Evolutionary conservation across 2,888 invertebrate genomes (phyloP), one percentile per base, ranked within the genome.

Genomic region (Erebia epiphron): DNA sequence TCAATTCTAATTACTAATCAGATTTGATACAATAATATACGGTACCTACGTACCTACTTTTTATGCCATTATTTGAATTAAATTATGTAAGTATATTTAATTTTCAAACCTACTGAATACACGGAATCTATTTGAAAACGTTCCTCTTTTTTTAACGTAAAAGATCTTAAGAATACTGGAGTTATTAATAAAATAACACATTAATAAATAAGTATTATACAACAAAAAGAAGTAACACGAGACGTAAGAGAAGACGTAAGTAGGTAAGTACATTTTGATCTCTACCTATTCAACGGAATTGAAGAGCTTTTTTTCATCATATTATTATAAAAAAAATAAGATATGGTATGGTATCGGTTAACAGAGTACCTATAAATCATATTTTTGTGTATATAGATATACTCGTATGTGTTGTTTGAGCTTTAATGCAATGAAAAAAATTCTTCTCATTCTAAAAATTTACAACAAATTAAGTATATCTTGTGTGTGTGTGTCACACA

Each of bases 1-100:
- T 87, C 90, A 83, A 84, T 75, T 85, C 87, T 90, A 90, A 80
- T 78, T 81, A 77, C 87, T 83, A 87, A 84, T 77, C 81, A 80
- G 78, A 83, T 63, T 74, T 81, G 76, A 75, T 72, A 79, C 62
- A 76, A 78, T 79, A 75, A 79, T 75, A 78, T 76, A 77, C 69
- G 69, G 74, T 74, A 70, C 72, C 70, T 75, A 75, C 61, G 68
- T 70, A 73, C 70, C 67, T 68, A 70, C 57, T 70, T 64, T 61
- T 56, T 41, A 71, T 56, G 56, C 14, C 67, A 54, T 50, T 67
- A 43, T 67, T 70, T 56, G 46, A 63, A 67, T 72, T 68, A 41
- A 68, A 66, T 54, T 35, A 21, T 35, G 35, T 35, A 35, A 7
- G 35, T 35, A 35, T 64, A 61, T 68, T 70, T 65, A 43, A 67